phyloP scores from a whole-genome alignment of 1,140 invertebrate species.

The Chrysomallon squamiferum region DNA sequence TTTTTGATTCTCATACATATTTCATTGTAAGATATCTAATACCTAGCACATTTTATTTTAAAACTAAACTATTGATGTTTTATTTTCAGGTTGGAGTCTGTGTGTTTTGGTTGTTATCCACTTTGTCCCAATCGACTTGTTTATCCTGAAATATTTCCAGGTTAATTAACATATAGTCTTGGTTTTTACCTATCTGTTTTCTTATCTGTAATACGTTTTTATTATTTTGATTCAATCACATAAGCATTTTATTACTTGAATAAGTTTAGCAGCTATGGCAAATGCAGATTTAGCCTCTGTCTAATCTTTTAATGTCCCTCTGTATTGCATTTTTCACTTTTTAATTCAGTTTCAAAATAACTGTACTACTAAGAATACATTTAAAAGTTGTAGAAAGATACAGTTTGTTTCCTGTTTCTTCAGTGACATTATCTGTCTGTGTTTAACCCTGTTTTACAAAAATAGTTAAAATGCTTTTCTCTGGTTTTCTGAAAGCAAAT shows the following conservation, averaged over 20 bases:
- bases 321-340: background rate
- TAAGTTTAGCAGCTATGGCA: background rate
- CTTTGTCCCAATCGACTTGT: conserved; percentile 74
- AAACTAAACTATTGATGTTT: conserved; percentile 12
- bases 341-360: too few species aligned
- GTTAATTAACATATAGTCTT: conserved; percentile 30
- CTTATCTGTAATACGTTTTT: background rate
- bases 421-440: background rate
- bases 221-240: too few species aligned
- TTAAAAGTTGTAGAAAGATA: too few species aligned
- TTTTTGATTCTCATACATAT: too few species aligned
- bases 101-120: conserved; percentile 73
- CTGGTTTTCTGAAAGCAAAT: background rate
- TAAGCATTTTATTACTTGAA: background rate
- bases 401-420: background rate
- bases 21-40: too few species aligned
- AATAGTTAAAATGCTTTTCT: background rate
- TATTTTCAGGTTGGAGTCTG: conserved; percentile 72
- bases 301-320: background rate
- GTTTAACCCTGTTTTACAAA: background rate
- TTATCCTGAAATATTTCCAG: conserved; percentile 78
- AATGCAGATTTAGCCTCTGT: background rate
- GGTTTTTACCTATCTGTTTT: background rate
- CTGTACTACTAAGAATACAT: too few species aligned
- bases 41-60: too few species aligned